These are phyloP conservation scores for Ectobius pallidus DNA, from an alignment of 2,888 invertebrate genomes.

Conservation along the genomic window DNA sequence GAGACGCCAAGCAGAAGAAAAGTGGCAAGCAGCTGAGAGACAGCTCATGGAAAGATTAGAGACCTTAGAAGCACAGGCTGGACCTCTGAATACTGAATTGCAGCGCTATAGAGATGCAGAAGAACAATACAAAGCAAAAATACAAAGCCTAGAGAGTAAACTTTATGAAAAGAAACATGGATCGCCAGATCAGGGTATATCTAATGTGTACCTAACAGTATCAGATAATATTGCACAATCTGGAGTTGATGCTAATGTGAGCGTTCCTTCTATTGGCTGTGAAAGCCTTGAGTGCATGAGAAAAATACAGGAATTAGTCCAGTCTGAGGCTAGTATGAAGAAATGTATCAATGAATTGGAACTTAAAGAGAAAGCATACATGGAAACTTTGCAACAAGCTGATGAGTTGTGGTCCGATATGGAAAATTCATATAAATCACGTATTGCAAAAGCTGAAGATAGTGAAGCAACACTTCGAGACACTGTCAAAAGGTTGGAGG, in stretches of 20 bases:
- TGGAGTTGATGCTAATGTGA: no score
- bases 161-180: neutral
- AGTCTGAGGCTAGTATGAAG: conserved; percentile 65
- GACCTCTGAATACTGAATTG: neutral
- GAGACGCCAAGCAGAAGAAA: neutral
- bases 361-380: conserved; percentile 68
- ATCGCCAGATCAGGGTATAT: neutral
- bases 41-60: neutral
- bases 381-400: conserved; percentile 73
- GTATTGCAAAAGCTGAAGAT: neutral
- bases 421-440: conserved; percentile 67
- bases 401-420: conserved; percentile 75
- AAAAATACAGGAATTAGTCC: conserved; percentile 59
- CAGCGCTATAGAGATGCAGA: neutral
- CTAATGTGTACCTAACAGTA: no score
- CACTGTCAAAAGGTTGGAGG: neutral
- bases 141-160: neutral
- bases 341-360: conserved; percentile 67
- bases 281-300: conserved; percentile 51
- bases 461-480: neutral
- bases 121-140: neutral
- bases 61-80: neutral
- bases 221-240: no score
- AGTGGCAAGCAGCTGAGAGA: neutral
- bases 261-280: neutral